Percentiles rank a stretch among this genome's conserved stretches.
Evolutionary conservation across 2,113 vertebrate species (phyloP).

Genomic region (Oncorhynchus clarkii): DNA sequence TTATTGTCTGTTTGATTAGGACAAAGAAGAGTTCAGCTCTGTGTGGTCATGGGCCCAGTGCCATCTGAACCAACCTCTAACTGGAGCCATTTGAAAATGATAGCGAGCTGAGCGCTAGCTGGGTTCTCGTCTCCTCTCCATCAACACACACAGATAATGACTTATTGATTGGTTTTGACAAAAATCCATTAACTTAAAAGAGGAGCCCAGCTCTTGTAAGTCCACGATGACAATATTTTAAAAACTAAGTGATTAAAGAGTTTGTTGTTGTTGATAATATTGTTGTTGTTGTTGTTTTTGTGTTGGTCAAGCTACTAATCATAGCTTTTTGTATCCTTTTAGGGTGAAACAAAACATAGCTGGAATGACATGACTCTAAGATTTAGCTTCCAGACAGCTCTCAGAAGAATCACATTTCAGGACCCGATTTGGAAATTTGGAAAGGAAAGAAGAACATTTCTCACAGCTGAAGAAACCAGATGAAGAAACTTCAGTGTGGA

Average conservation of each 20-base stretch:
- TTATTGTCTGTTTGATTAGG: slow-evolving; percentile 45
- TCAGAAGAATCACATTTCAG: neutral
- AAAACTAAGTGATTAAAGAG: slow-evolving; percentile 7
- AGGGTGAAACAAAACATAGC: slow-evolving; percentile 1
- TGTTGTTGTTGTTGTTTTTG: slow-evolving; percentile 4
- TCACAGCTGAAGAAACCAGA: neutral
- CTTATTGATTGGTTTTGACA: slow-evolving; percentile 27
- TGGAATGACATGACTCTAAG: neutral
- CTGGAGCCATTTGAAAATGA: slow-evolving; percentile 31
- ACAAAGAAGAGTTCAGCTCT: slow-evolving; percentile 17
- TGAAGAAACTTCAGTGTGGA: slow-evolving; percentile 1
- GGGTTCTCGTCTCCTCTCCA: slow-evolving; percentile 10
- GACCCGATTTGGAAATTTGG: too few relatives aligned
- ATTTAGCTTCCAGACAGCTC: neutral
- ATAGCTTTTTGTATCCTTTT: neutral
- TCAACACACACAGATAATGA: slow-evolving; percentile 12
- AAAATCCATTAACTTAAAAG: slow-evolving; percentile 20
- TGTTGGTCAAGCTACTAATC: neutral
- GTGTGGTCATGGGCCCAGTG: slow-evolving; percentile 18
- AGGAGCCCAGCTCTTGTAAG: slow-evolving; percentile 5
- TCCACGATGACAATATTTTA: slow-evolving; percentile 15
- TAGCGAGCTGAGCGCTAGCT: neutral
- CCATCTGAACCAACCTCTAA: slow-evolving; percentile 31
- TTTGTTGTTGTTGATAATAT: neutral
- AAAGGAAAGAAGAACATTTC: neutral